These are phyloP conservation scores for Pygoscelis adeliae DNA, from an alignment of 2,113 vertebrate genomes.

Conservation along the genomic window DNA sequence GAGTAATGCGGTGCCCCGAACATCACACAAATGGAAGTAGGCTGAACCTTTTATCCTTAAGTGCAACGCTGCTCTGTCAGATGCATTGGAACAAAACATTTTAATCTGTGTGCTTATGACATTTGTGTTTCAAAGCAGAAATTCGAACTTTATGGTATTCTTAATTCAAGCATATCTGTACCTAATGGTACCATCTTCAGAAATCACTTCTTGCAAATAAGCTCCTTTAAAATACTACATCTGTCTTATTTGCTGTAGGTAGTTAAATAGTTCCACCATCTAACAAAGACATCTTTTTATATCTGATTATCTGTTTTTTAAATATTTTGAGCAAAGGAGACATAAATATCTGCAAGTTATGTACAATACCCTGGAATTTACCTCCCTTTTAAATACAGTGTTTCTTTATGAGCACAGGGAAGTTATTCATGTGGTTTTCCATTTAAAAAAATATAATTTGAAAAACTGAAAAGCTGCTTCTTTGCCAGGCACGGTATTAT, in stretches of 20 bases:
- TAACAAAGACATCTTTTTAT: background rate
- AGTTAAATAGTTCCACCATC: background rate
- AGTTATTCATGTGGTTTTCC: conserved; percentile 51
- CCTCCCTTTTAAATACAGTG: background rate
- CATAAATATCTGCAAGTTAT: background rate
- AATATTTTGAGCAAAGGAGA: conserved; percentile 28
- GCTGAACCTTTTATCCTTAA: background rate
- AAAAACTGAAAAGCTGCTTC: conserved; percentile 55
- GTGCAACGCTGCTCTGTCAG: background rate
- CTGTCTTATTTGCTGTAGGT: background rate
- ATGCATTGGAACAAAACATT: conserved; percentile 15
- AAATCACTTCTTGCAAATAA: conserved; percentile 18
- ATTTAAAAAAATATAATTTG: conserved; percentile 60
- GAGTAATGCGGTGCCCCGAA: background rate
- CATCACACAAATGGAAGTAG: background rate
- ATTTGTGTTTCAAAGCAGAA: background rate
- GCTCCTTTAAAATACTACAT: background rate
- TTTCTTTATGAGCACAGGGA: background rate
- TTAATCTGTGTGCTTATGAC: conserved; percentile 14
- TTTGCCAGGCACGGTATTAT: conserved; percentile 70
- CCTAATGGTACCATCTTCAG: conserved; percentile 22
- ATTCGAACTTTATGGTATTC: background rate
- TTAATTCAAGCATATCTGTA: background rate
- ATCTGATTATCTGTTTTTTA: background rate
- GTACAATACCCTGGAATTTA: background rate